phyloP scores from a whole-genome alignment of 2,113 vertebrate species.

The Otolemur garnettii region DNA sequence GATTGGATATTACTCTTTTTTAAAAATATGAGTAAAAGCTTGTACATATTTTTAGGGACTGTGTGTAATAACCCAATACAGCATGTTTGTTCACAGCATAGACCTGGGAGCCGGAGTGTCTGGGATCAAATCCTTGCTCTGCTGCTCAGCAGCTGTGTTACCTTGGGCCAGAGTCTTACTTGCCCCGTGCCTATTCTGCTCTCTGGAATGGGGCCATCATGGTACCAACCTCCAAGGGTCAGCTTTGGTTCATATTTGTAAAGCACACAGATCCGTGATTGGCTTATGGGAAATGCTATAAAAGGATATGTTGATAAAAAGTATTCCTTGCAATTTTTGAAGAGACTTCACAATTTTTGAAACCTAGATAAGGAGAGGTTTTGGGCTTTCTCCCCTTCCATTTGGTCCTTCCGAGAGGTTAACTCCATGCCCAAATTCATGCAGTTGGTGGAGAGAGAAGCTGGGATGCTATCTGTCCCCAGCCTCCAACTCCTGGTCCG shows the following conservation, averaged over 20 bases:
- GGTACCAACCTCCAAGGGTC: background rate
- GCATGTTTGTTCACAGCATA: background rate
- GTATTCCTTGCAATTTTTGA: background rate
- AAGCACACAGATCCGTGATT: background rate
- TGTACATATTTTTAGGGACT: background rate
- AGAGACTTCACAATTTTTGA: background rate
- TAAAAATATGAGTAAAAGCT: background rate
- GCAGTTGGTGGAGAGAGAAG: background rate
- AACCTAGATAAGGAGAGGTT: background rate
- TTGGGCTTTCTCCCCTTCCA: too few species aligned
- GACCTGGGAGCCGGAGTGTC: background rate
- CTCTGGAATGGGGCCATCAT: background rate
- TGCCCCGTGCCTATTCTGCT: background rate
- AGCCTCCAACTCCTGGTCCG: background rate
- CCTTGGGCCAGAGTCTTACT: background rate
- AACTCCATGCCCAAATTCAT: background rate
- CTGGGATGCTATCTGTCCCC: background rate
- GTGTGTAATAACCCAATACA: background rate
- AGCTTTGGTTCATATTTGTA: slow-evolving; percentile 8
- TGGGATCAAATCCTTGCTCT: background rate
- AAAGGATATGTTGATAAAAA: background rate
- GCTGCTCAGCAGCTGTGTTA: background rate
- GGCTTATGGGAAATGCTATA: background rate
- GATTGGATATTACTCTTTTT: background rate
- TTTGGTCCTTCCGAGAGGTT: background rate